These are phyloP conservation scores for Phalacrocorax aristotelis DNA, from an alignment of 2,113 vertebrate species.

Conservation along the genomic window DNA sequence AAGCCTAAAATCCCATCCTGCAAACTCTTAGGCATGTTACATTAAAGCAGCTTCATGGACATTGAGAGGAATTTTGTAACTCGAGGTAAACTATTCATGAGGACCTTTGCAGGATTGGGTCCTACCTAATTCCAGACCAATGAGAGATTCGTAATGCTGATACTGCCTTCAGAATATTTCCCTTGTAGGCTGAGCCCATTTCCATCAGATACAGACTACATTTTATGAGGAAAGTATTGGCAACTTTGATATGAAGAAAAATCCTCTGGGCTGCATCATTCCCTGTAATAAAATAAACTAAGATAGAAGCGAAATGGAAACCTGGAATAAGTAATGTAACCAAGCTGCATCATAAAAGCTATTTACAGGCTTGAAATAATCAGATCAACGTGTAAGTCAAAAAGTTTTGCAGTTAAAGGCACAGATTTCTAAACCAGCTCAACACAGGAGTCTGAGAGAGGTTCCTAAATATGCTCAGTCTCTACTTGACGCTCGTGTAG, in stretches of 20 bases:
- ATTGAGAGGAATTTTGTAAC: not conserved
- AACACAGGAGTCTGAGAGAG: not conserved
- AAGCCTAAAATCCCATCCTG: not conserved
- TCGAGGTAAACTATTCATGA: not conserved
- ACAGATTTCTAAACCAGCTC: not conserved
- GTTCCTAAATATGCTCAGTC: not conserved
- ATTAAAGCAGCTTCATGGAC: not conserved
- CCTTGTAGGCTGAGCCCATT: not conserved
- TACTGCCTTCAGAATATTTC: not conserved
- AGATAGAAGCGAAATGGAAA: constrained; percentile 40
- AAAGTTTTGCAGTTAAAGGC: not conserved
- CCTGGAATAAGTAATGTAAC: constrained; percentile 16
- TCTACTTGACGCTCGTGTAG: not conserved
- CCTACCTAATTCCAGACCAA: not conserved
- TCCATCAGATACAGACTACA: not conserved
- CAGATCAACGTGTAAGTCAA: constrained; percentile 25
- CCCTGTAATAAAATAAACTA: constrained; percentile 58
- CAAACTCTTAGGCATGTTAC: not conserved
- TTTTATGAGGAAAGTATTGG: constrained; percentile 35
- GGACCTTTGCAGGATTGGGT: not conserved
- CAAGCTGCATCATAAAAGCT: not conserved
- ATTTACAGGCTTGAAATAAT: constrained; percentile 46
- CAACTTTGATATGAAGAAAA: constrained; percentile 45
- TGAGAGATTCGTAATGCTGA: not conserved
- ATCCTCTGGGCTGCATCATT: constrained; percentile 36